phyloP scores from a whole-genome alignment of 2,888 invertebrate genomes.

The Ceramica pisi region DNA sequence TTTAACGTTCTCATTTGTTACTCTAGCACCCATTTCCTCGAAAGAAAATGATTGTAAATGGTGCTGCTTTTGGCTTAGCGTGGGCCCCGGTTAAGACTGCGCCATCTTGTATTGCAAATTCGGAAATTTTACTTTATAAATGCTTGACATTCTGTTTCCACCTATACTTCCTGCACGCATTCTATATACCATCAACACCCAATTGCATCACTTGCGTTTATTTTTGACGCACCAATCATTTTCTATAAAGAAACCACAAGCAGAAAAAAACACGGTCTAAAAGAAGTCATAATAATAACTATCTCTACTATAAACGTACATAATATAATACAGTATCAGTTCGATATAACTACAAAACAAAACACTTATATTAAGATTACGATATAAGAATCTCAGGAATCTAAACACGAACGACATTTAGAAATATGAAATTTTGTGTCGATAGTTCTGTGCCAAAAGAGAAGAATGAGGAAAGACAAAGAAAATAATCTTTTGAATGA shows the following conservation, averaged over 20 bases:
- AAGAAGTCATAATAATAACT: conserved; percentile 31
- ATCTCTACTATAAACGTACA: neutral
- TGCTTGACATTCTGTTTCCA: no score
- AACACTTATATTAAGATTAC: conserved; percentile 68
- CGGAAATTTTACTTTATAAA: no score
- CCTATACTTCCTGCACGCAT: no score
- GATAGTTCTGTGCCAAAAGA: conserved; percentile 66
- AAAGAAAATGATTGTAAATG: neutral
- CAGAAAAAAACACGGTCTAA: conserved; percentile 25
- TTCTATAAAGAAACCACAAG: neutral
- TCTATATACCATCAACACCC: neutral
- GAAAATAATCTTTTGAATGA: neutral
- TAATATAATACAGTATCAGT: conserved; percentile 74
- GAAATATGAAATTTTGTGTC: conserved; percentile 65
- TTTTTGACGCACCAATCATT: neutral
- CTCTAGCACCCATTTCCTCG: neutral
- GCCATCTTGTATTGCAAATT: no score
- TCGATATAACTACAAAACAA: conserved; percentile 72
- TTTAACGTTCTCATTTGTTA: conserved; percentile 16
- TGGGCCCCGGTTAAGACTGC: no score
- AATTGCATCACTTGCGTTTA: neutral
- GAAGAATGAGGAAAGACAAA: neutral
- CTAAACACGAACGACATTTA: conserved; percentile 82
- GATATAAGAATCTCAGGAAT: conserved; percentile 70
- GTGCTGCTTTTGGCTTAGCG: neutral